A percentile compares a stretch with the other conserved stretches of the same genome.
Conservation (phyloP, 1,140 invertebrate species). For the Aphelenchoides besseyi region DNA sequence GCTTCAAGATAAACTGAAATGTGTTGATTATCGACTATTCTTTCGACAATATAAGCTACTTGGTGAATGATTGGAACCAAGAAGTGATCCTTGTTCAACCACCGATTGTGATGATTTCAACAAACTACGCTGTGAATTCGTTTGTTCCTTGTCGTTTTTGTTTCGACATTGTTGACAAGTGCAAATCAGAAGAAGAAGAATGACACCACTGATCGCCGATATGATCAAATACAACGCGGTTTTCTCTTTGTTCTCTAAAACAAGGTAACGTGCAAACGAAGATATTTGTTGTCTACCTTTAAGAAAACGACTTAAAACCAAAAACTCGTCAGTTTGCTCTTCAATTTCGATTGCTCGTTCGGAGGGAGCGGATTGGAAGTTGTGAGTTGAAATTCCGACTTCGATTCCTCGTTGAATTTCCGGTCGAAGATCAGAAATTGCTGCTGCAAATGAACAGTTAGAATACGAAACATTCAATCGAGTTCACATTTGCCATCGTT, state of each 20-base stretch:
- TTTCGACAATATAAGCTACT: conserved; percentile 20
- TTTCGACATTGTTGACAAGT: conserved; percentile 39
- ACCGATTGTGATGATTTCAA: conserved; percentile 30
- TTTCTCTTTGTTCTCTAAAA: conserved; percentile 48
- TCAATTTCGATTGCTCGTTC: not conserved
- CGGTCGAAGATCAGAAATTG: not conserved
- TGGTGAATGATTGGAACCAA: conserved; percentile 22
- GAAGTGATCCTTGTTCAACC: conserved; percentile 26
- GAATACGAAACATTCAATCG: conserved; percentile 12
- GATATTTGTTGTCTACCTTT: not conserved
- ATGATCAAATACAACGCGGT: conserved; percentile 42
- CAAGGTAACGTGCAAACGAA: conserved; percentile 11
- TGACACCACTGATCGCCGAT: conserved; percentile 28
- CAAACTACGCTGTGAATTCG: not conserved
- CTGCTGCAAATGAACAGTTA: not conserved
- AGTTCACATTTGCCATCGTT: conserved; percentile 18
- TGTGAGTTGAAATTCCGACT: conserved; percentile 17
- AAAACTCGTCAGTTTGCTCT: not conserved
- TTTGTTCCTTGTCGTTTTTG: conserved; percentile 1
- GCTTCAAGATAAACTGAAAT: conserved; percentile 41
- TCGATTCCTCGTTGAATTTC: conserved; percentile 19
- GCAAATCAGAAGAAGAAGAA: conserved; percentile 42
- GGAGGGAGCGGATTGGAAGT: not conserved
- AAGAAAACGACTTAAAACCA: conserved; percentile 8
- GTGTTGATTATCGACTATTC: not conserved